phyloP scores from a whole-genome alignment of 2,797 vertebrate species.

The Argyrosomus regius region DNA sequence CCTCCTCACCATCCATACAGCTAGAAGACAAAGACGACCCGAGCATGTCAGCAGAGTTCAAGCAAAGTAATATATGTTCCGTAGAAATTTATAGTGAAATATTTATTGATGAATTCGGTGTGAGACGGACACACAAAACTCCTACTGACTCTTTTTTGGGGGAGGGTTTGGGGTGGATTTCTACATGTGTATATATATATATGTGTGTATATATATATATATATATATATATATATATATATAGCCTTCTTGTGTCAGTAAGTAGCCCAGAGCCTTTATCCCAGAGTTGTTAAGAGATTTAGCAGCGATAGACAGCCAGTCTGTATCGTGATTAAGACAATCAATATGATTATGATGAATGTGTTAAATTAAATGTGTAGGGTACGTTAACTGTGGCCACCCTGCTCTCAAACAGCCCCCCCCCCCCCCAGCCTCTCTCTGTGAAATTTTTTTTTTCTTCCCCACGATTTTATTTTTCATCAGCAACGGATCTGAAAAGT shows the following conservation, averaged over 20 bases:
- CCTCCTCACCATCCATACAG: constrained; percentile 54
- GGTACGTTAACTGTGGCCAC: constrained; percentile 47
- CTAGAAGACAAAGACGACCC: constrained; percentile 70
- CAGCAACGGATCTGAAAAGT: neutral
- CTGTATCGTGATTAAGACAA: constrained; percentile 66
- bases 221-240: neutral
- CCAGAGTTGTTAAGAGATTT: constrained; percentile 57
- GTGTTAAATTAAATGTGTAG: constrained; percentile 52
- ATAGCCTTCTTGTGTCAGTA: constrained; percentile 27
- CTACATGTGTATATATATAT: neutral
- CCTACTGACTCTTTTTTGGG: constrained; percentile 7
- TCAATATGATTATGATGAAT: constrained; percentile 59
- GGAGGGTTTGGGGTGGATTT: constrained; percentile 22
- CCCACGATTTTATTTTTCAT: neutral
- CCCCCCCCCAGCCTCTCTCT: neutral
- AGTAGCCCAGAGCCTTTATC: constrained; percentile 55
- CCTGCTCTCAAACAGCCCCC: constrained; percentile 2
- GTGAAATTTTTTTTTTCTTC: neutral
- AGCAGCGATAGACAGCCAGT: constrained; percentile 42
- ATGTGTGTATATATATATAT: neutral
- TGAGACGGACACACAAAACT: constrained; percentile 34
- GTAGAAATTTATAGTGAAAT: constrained; percentile 46
- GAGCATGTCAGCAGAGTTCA: constrained; percentile 47
- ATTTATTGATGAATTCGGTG: constrained; percentile 63
- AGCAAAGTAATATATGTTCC: constrained; percentile 61